A percentile compares a stretch with the other conserved stretches of the same genome.
phyloP scores from a whole-genome alignment of 2,888 invertebrate genomes.

The Heteropelma amictum region DNA sequence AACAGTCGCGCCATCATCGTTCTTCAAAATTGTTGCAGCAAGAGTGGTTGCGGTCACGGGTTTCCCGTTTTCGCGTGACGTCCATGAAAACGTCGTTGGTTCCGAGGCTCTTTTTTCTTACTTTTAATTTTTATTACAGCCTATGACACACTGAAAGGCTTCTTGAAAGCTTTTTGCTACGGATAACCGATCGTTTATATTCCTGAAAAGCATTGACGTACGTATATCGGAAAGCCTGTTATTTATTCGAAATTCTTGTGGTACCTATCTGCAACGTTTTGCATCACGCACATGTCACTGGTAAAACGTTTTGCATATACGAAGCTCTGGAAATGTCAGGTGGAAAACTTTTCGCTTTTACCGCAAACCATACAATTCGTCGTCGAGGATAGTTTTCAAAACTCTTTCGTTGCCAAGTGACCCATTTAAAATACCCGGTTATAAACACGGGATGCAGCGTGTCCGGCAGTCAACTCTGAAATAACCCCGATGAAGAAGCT shows the following conservation, averaged over 20 bases:
- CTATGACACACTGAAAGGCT: slow-evolving; percentile 5
- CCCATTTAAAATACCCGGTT: no score
- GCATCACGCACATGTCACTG: slow-evolving; percentile 45
- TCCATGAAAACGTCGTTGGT: neutral
- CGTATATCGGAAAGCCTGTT: slow-evolving; percentile 22
- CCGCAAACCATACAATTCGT: neutral
- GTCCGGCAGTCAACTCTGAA: no score
- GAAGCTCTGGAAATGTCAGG: neutral
- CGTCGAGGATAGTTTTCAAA: neutral
- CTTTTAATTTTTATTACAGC: slow-evolving; percentile 31
- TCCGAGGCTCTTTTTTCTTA: neutral
- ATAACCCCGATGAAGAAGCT: no score
- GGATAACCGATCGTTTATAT: slow-evolving; percentile 44
- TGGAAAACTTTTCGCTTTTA: slow-evolving; percentile 8
- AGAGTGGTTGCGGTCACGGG: slow-evolving; percentile 28
- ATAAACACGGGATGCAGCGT: no score
- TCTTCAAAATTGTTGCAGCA: slow-evolving; percentile 9
- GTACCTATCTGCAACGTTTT: slow-evolving; percentile 19
- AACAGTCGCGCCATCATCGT: slow-evolving; percentile 6
- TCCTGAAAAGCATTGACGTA: slow-evolving; percentile 22
- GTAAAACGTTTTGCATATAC: slow-evolving; percentile 10
- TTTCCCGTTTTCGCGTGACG: slow-evolving; percentile 24
- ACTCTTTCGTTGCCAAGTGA: neutral
- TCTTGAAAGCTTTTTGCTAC: slow-evolving; percentile 36
- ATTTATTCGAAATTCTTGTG: slow-evolving; percentile 38